A percentile compares a stretch with the other conserved stretches of the same genome.
phyloP scores from a whole-genome alignment of 2,888 invertebrate species.

The Drosophila atripex region DNA sequence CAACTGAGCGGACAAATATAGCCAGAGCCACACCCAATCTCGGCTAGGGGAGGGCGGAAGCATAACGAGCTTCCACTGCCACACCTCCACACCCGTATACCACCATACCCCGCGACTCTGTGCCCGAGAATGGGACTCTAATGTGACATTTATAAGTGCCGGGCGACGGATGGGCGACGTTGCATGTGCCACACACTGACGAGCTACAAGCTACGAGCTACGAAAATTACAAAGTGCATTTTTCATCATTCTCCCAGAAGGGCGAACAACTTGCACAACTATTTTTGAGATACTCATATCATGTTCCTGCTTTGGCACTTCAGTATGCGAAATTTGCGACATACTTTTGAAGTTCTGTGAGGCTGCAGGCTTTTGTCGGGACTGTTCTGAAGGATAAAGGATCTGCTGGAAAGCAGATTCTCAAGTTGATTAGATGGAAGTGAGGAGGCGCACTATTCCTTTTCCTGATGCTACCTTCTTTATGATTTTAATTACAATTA shows the following conservation, averaged over 20 bases:
- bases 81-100: neutral
- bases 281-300: constrained; percentile 47
- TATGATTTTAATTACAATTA: neutral
- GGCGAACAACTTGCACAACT: constrained; percentile 43
- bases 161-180: constrained; percentile 55
- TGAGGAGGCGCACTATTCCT: neutral
- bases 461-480: neutral
- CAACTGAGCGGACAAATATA: constrained; percentile 44
- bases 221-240: constrained; percentile 74
- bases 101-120: constrained; percentile 15
- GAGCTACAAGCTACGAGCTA: constrained; percentile 70
- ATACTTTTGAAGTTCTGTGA: constrained; percentile 35
- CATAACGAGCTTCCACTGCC: constrained; percentile 62
- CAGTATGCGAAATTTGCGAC: constrained; percentile 40
- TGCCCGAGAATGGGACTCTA: constrained; percentile 63
- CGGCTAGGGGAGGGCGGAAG: constrained; percentile 18
- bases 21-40: constrained; percentile 20
- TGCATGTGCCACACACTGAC: constrained; percentile 63
- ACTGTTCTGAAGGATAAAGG: neutral
- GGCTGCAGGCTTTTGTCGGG: neutral
- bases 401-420: constrained; percentile 1
- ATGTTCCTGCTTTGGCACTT: constrained; percentile 38
- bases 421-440: constrained; percentile 23
- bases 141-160: constrained; percentile 75
- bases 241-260: constrained; percentile 62